phyloP scores from a whole-genome alignment of 2,888 invertebrate genomes.

The Diaprepes abbreviatus region DNA sequence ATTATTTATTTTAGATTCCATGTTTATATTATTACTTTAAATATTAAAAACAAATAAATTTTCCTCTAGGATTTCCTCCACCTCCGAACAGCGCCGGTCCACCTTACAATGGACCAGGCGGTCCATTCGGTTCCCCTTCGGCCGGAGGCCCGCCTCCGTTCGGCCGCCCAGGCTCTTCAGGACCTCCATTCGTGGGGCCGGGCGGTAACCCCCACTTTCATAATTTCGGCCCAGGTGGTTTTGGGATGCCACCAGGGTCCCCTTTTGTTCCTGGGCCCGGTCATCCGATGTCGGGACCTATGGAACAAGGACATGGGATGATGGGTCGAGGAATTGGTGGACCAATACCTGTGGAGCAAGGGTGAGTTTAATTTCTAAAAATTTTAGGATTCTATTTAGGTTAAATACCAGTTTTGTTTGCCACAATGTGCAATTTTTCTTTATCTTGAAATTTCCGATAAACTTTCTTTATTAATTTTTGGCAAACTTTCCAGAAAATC shows the following conservation, averaged over 20 bases:
- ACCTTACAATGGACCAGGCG: constrained; percentile 74
- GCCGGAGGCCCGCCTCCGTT: constrained; percentile 74
- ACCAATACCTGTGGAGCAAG: constrained; percentile 86
- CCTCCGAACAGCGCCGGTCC: constrained; percentile 73
- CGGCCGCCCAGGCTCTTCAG: constrained; percentile 76
- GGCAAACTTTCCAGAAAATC: too few relatives aligned
- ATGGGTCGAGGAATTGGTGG: constrained; percentile 75
- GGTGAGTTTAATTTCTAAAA: too few relatives aligned
- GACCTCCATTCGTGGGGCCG: constrained; percentile 80
- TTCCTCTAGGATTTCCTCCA: constrained; percentile 65
- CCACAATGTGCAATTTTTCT: too few relatives aligned
- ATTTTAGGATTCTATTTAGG: too few relatives aligned
- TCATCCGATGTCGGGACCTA: constrained; percentile 75
- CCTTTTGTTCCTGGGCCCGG: constrained; percentile 78
- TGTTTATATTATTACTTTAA: neutral
- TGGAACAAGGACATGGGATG: constrained; percentile 74
- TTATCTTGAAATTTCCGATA: too few relatives aligned
- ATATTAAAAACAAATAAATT: neutral
- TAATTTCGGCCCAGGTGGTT: constrained; percentile 74
- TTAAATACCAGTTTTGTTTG: too few relatives aligned
- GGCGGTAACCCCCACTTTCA: constrained; percentile 78
- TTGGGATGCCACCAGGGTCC: constrained; percentile 80
- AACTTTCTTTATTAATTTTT: too few relatives aligned
- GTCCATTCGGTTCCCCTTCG: constrained; percentile 77
- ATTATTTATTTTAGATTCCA: neutral